Conservation (phyloP, 1,140 invertebrate species). For the Hyles euphorbiae region DNA sequence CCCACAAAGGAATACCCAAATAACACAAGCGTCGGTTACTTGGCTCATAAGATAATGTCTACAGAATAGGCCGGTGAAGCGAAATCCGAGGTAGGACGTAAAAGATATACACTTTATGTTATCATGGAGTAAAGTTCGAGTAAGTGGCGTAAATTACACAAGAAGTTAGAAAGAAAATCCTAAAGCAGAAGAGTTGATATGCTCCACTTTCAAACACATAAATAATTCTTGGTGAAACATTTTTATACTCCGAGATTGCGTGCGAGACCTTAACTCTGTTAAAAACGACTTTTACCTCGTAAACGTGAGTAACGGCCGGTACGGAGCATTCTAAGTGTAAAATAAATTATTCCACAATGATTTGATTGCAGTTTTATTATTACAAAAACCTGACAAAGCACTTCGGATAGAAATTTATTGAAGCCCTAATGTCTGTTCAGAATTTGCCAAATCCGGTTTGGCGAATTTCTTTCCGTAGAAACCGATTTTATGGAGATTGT, state of each 20-base stretch:
- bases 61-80: no score
- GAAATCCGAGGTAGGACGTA: no score
- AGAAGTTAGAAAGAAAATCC: background rate
- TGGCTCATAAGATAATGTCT: no score
- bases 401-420: no score
- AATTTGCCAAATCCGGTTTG: no score
- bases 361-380: conserved; percentile 30
- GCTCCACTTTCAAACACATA: conserved; percentile 46
- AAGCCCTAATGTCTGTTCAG: no score
- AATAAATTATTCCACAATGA: conserved; percentile 30
- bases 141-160: background rate
- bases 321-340: conserved; percentile 18
- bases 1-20: no score
- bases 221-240: conserved; percentile 40
- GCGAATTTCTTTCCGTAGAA: no score
- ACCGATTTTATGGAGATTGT: no score
- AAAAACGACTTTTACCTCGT: conserved; percentile 55
- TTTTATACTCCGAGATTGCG: conserved; percentile 46
- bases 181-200: conserved; percentile 20
- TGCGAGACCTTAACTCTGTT: conserved; percentile 49
- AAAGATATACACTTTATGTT: no score
- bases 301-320: conserved; percentile 49
- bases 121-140: no score
- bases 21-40: no score
- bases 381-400: background rate